Evolutionary conservation across 2,797 vertebrate genomes (phyloP).

Genomic region (Cirrhinus molitorella): DNA sequence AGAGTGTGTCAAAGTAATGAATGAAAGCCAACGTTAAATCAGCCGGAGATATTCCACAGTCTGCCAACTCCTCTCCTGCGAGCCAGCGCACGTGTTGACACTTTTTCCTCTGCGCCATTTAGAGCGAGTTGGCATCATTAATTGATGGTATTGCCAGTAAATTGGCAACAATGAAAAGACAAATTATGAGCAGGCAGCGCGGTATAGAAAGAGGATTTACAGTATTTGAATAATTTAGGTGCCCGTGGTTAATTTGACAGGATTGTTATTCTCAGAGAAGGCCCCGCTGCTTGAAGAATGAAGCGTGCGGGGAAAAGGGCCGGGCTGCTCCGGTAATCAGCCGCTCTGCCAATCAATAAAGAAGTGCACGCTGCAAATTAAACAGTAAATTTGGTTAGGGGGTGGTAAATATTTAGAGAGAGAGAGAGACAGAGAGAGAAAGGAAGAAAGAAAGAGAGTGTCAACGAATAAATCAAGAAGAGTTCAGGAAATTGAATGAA

Average conservation of each 20-base stretch:
- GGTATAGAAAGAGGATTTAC: constrained; percentile 93
- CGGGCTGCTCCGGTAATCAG: constrained; percentile 63
- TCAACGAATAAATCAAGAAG: constrained; percentile 80
- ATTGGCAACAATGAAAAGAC: constrained; percentile 95
- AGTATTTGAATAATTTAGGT: constrained; percentile 99
- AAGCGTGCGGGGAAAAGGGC: constrained; percentile 63
- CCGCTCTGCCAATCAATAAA: constrained; percentile 82
- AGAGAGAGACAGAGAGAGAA: constrained; percentile 68
- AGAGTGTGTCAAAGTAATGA: constrained; percentile 67
- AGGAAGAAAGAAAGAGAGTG: constrained; percentile 14
- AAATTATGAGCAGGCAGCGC: constrained; percentile 93
- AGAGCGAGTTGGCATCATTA: constrained; percentile 92
- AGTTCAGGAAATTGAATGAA: constrained; percentile 70
- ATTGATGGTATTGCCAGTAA: constrained; percentile 94
- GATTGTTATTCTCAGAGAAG: constrained; percentile 94
- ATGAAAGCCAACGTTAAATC: constrained; percentile 68
- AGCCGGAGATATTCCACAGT: constrained; percentile 58
- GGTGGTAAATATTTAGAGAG: constrained; percentile 91
- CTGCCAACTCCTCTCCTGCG: constrained; percentile 61
- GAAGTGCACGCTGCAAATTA: constrained; percentile 94
- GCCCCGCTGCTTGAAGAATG: constrained; percentile 94
- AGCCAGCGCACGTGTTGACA: constrained; percentile 63
- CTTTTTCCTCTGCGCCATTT: constrained; percentile 77
- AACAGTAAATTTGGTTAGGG: constrained; percentile 90
- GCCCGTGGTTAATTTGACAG: constrained; percentile 93